Evolutionary conservation across 2,113 vertebrate genomes (phyloP).

Genomic region (Hoplias malabaricus): DNA sequence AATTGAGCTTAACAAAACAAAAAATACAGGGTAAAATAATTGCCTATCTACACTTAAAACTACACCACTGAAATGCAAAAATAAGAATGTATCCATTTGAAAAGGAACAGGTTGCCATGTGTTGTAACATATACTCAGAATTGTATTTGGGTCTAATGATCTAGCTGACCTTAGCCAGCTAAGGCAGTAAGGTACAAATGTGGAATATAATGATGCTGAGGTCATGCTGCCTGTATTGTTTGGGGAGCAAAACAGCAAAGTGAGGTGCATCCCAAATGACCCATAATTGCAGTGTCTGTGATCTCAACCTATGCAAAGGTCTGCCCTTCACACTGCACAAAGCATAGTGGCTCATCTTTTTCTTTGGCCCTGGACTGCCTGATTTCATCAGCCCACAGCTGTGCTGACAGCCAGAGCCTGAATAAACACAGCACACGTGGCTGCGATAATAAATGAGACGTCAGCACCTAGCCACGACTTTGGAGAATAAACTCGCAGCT

Average conservation of each 20-base stretch:
- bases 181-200: background rate
- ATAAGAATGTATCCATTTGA: too few relatives aligned
- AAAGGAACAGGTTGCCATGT: too few relatives aligned
- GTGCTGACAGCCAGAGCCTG: conserved; percentile 24
- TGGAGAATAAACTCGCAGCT: background rate
- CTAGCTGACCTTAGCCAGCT: background rate
- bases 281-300: background rate
- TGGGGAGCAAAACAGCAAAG: background rate
- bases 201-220: background rate
- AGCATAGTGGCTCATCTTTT: background rate
- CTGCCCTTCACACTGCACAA: background rate
- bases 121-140: too few relatives aligned
- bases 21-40: too few relatives aligned
- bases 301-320: background rate
- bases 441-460: conserved; percentile 59
- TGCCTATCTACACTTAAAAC: too few relatives aligned
- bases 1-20: too few relatives aligned
- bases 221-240: background rate
- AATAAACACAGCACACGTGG: conserved; percentile 41
- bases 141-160: background rate
- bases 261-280: background rate
- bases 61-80: too few relatives aligned
- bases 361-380: background rate
- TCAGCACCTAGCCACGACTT: conserved; percentile 17
- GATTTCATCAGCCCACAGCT: background rate